A percentile compares a stretch with the other conserved stretches of the same genome.
Evolutionary conservation across 2,888 invertebrate genomes (phyloP).

Genomic region (Dioctria rufipes): DNA sequence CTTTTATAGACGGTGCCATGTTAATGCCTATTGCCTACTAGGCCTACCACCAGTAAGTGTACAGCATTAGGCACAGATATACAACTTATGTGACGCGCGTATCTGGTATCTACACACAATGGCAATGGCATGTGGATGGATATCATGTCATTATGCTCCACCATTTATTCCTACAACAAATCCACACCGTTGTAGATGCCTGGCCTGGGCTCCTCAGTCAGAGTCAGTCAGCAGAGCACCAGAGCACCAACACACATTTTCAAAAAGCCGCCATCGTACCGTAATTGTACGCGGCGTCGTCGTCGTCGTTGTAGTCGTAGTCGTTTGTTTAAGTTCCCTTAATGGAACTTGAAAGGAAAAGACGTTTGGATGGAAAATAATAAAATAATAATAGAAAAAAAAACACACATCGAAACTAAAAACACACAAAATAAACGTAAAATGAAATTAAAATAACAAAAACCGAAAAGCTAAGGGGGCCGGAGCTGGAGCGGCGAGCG

Average conservation of each 20-base stretch:
- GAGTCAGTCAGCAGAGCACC: too few relatives aligned
- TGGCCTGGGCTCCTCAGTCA: background rate
- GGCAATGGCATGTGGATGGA: slow-evolving; percentile 50
- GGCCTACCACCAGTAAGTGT: background rate
- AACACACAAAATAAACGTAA: slow-evolving; percentile 50
- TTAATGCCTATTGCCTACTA: slow-evolving; percentile 36
- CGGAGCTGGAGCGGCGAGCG: background rate
- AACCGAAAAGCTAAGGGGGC: background rate
- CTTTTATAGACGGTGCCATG: slow-evolving; percentile 53
- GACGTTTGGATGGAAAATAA: slow-evolving; percentile 36
- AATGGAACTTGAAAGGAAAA: slow-evolving; percentile 53
- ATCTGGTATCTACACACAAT: slow-evolving; percentile 25
- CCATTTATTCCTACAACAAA: slow-evolving; percentile 39
- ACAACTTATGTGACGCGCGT: slow-evolving; percentile 32
- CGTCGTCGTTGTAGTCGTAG: too few relatives aligned
- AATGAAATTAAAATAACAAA: slow-evolving; percentile 53
- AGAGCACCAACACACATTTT: background rate
- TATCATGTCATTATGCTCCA: slow-evolving; percentile 52
- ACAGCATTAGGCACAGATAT: slow-evolving; percentile 41
- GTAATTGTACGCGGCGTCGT: slow-evolving; percentile 37
- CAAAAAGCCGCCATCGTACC: background rate
- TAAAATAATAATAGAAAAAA: slow-evolving; percentile 47
- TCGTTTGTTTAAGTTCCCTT: slow-evolving; percentile 31
- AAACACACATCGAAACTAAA: slow-evolving; percentile 47
- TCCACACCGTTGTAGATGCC: background rate